Evolutionary conservation across 2,113 vertebrate genomes (phyloP), one percentile per base, ranked within the genome.

Genomic region (Baryphthengus martii): DNA sequence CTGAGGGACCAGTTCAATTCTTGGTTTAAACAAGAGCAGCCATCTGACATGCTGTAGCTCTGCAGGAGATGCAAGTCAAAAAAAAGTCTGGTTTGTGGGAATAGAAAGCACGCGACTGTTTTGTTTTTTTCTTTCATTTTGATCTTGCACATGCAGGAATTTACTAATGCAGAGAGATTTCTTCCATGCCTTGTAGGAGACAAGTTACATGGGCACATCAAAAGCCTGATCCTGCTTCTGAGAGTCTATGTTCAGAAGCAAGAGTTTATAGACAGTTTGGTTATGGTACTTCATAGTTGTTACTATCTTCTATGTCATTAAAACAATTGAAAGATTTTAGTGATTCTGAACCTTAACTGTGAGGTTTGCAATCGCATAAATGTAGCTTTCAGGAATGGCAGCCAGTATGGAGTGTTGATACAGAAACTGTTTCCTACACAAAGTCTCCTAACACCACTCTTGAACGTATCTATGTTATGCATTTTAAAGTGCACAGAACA

Each of bases 21-120:
- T 56, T 79, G 35, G 14, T 88, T 96, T 85, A 58, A 58, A 61
- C 39, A 78, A 50, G 17, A 85, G 40, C 62, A 79, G 49, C 45
- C 71, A 68, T 66, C 66, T 95, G 73, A 95, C n/a, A 25, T 39
- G 53, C 33, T 70, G 35, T 11, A 67, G 63, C 55, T 81, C 50
- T 81, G n/a, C 37, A 66, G 62, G 72, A 75, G 81, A 65, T 11
- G 8, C 7, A 81, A 52, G 52, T 74, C 10, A 39, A 53, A 35
- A 47, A 49, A 15, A 77, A 37, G 6, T 42, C 61, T n/a, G 19
- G 29, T 11, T 39, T 50, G 12, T 47, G 35, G 66, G 52, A 75
- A 65, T 26, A 71, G 29, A 73, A 84, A 73, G 5, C 11, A n/a
- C 0, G 0, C 13, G 7, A 6, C 12, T 29, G 59, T 68, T 28